Percentiles rank a stretch among this genome's conserved stretches.
Evolutionary conservation across 2,888 invertebrate species (phyloP).

Genomic region (Agrilus biguttatus): DNA sequence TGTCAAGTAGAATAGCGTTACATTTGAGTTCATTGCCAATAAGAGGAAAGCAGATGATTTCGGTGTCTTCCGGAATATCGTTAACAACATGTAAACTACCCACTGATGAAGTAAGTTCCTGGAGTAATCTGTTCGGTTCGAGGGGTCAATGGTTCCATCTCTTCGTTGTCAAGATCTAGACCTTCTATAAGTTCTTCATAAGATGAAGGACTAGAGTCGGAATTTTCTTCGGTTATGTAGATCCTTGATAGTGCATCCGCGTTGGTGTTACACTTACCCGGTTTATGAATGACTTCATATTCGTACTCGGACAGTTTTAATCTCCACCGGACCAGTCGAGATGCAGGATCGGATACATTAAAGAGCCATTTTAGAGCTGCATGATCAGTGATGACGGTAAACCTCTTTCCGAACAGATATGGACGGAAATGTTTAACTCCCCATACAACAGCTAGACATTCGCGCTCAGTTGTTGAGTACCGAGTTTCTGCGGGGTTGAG

Average conservation of each 20-base stretch:
- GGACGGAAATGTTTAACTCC: constrained; percentile 11
- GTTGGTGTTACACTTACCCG: neutral
- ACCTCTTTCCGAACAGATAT: constrained; percentile 13
- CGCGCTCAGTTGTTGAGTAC: constrained; percentile 13
- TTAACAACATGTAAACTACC: too few species aligned
- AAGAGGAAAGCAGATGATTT: too few species aligned
- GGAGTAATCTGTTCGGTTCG: too few species aligned
- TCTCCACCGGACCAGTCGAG: constrained; percentile 10
- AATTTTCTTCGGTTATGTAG: too few species aligned
- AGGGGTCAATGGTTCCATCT: too few species aligned
- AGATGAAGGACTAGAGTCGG: too few species aligned
- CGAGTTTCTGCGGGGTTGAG: constrained; percentile 9
- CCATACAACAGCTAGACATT: constrained; percentile 13
- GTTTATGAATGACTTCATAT: constrained; percentile 1
- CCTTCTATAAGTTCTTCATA: too few species aligned
- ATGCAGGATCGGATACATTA: constrained; percentile 7
- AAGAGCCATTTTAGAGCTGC: constrained; percentile 10
- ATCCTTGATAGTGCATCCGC: constrained; percentile 1
- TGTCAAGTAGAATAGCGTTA: too few species aligned
- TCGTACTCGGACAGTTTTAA: constrained; percentile 1
- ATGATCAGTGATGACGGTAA: constrained; percentile 14
- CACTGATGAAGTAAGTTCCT: too few species aligned
- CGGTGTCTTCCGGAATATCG: too few species aligned
- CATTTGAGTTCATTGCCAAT: too few species aligned
- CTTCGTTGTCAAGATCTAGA: too few species aligned